A percentile compares a stretch with the other conserved stretches of the same genome.
Conservation (phyloP, 2,888 invertebrate genomes). For the Halictus ligatus region DNA sequence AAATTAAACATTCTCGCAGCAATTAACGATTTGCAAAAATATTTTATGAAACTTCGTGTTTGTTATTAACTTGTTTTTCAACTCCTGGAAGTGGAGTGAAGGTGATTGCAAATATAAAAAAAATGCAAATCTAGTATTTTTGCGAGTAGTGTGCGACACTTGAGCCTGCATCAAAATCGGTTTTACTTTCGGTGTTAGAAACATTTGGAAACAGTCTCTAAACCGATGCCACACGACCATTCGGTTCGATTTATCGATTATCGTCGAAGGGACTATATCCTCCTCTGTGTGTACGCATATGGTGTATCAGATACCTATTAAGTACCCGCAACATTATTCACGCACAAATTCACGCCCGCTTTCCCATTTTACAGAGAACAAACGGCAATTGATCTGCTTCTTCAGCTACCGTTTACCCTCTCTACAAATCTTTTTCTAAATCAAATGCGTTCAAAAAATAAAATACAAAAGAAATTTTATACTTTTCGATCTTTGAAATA, state of each 20-base stretch:
- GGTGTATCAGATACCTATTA: constrained; percentile 13
- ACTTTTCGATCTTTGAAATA: background rate
- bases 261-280: background rate
- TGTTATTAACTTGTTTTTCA: background rate
- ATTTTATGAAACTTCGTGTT: background rate
- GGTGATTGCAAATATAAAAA: background rate
- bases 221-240: background rate
- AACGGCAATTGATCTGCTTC: background rate
- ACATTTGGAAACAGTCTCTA: constrained; percentile 1
- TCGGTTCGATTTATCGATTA: constrained; percentile 11
- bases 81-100: background rate
- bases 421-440: background rate
- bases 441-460: background rate
- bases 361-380: background rate
- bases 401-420: background rate
- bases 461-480: background rate
- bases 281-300: background rate
- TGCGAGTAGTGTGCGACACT: background rate
- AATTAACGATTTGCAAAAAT: background rate
- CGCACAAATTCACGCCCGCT: background rate
- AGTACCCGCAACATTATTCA: constrained; percentile 11
- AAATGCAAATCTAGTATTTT: background rate
- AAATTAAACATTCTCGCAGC: background rate
- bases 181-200: background rate
- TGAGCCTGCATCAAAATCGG: background rate